Conservation (phyloP, 2,113 vertebrate genomes). For the Echinops telfairi region DNA sequence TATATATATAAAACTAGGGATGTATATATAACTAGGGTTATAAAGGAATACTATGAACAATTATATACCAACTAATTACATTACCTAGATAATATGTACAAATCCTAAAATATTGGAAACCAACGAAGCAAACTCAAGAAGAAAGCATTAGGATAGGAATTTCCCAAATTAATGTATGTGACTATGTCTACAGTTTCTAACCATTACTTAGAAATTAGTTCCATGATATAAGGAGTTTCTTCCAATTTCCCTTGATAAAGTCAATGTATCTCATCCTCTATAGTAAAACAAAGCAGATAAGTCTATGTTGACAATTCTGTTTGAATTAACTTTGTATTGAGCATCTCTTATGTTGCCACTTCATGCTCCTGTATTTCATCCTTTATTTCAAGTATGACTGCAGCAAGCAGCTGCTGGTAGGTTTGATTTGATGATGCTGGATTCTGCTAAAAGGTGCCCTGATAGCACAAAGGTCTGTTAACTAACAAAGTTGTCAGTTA, state of each 20-base stretch:
- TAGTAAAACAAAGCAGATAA: neutral
- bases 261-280: too few relatives aligned
- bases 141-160: conserved; percentile 13
- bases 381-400: neutral
- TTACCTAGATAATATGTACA: conserved; percentile 4
- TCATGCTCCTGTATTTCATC: neutral
- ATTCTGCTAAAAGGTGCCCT: neutral
- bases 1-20: conserved; percentile 10
- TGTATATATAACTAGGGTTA: conserved; percentile 6
- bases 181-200: neutral
- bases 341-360: neutral
- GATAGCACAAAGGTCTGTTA: neutral
- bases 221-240: neutral
- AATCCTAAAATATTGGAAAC: conserved; percentile 17
- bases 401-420: neutral
- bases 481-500: neutral
- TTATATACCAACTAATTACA: neutral
- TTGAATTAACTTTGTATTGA: neutral
- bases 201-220: conserved; percentile 8
- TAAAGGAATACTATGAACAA: neutral
- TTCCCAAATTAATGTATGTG: conserved; percentile 6
- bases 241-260: neutral
- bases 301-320: neutral
- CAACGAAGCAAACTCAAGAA: conserved; percentile 13
- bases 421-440: neutral